phyloP scores from a whole-genome alignment of 2,113 vertebrate genomes.

The Crocuta crocuta region DNA sequence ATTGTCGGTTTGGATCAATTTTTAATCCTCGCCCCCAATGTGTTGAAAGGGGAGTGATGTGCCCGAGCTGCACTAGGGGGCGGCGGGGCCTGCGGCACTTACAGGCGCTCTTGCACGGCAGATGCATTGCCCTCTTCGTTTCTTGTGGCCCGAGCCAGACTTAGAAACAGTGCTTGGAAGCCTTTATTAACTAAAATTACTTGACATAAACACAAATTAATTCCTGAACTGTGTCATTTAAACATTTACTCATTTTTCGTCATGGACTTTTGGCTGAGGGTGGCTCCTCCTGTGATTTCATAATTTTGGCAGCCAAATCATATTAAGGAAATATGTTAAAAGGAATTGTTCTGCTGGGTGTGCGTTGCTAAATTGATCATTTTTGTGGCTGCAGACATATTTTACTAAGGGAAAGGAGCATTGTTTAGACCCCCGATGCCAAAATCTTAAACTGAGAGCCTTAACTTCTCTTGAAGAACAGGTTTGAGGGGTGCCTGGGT shows the following conservation, averaged over 20 bases:
- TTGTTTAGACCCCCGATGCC: neutral
- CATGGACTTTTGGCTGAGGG: slow-evolving; percentile 74
- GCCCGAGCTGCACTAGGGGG: neutral
- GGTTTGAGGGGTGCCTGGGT: too few species aligned
- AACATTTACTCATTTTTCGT: slow-evolving; percentile 76
- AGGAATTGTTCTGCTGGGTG: slow-evolving; percentile 18
- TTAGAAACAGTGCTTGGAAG: neutral
- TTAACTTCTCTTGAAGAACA: neutral
- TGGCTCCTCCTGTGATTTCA: slow-evolving; percentile 77
- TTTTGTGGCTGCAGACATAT: neutral
- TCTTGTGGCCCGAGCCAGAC: neutral
- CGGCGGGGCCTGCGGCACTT: neutral
- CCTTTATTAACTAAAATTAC: slow-evolving; percentile 31
- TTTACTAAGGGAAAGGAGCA: neutral
- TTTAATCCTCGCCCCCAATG: neutral
- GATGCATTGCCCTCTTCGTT: neutral
- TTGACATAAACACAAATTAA: slow-evolving; percentile 59
- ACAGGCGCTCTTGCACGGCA: rapidly evolving
- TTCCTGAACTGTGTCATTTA: slow-evolving; percentile 76
- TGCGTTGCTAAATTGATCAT: neutral
- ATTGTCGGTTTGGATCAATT: neutral
- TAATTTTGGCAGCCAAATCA: slow-evolving; percentile 79
- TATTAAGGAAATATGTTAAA: slow-evolving; percentile 68
- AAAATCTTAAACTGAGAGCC: neutral
- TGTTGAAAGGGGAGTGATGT: neutral